Conservation (phyloP, 2,888 invertebrate genomes). For the Ceraclea dissimilis region DNA sequence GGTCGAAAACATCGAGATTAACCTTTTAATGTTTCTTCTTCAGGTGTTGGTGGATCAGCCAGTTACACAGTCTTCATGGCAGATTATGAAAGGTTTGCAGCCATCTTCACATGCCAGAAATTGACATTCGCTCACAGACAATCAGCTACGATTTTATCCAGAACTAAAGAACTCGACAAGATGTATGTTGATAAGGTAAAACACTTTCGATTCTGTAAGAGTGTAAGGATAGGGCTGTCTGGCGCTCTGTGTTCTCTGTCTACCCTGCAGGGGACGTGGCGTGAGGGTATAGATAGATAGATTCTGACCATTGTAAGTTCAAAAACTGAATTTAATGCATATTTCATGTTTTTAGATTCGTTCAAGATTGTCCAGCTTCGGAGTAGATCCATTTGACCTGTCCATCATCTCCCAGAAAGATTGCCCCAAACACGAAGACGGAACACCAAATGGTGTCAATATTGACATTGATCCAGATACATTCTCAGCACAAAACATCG, state of each 20-base stretch:
- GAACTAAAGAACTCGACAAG: constrained; percentile 63
- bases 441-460: constrained; percentile 44
- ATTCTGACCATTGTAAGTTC: too few relatives aligned
- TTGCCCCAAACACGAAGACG: constrained; percentile 56
- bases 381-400: constrained; percentile 70
- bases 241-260: too few relatives aligned
- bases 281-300: too few relatives aligned
- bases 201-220: too few relatives aligned
- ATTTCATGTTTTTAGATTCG: too few relatives aligned
- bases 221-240: too few relatives aligned
- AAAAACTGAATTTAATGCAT: too few relatives aligned
- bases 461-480: constrained; percentile 71
- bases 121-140: constrained; percentile 66
- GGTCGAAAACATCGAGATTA: too few relatives aligned
- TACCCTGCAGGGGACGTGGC: too few relatives aligned
- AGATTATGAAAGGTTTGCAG: constrained; percentile 68
- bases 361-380: constrained; percentile 47
- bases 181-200: constrained; percentile 60
- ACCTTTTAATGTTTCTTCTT: too few relatives aligned
- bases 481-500: constrained; percentile 66
- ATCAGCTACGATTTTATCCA: constrained; percentile 74
- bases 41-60: constrained; percentile 68
- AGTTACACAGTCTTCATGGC: constrained; percentile 67
- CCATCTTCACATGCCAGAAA: constrained; percentile 72
- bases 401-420: constrained; percentile 64